These are phyloP conservation scores for Adelognathus sp. DNA, from an alignment of 2,888 invertebrate species.

Conservation along the genomic window DNA sequence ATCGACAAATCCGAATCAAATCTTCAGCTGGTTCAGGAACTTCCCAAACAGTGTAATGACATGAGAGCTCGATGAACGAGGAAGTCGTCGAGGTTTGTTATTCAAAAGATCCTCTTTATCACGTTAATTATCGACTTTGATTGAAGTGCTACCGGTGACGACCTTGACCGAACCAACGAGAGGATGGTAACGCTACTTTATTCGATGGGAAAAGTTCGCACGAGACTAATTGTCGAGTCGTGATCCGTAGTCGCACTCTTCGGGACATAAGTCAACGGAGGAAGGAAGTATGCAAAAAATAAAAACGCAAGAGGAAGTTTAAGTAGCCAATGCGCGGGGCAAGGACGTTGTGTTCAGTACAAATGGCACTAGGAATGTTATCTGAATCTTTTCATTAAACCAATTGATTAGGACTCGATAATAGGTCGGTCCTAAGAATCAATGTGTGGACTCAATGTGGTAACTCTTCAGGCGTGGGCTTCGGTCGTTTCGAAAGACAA, in stretches of 20 bases:
- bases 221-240: background rate
- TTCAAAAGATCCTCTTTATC: background rate
- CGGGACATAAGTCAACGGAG: background rate
- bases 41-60: constrained; percentile 15
- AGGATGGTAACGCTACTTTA: background rate
- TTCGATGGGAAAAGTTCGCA: background rate
- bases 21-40: background rate
- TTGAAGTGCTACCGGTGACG: background rate
- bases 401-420: background rate
- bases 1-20: background rate
- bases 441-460: too few relatives aligned
- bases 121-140: constrained; percentile 24
- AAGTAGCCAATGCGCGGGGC: background rate
- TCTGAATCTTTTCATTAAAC: background rate
- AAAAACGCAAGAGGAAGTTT: background rate
- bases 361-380: too few relatives aligned
- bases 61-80: background rate
- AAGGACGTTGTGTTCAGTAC: too few relatives aligned
- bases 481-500: too few relatives aligned
- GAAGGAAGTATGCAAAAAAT: background rate
- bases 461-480: too few relatives aligned
- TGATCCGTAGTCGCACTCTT: background rate
- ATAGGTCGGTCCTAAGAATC: too few relatives aligned
- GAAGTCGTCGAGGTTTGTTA: constrained; percentile 15
- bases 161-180: background rate